A percentile compares a stretch with the other conserved stretches of the same genome.
phyloP scores from a whole-genome alignment of 2,797 vertebrate genomes.

The Ibycter americanus region DNA sequence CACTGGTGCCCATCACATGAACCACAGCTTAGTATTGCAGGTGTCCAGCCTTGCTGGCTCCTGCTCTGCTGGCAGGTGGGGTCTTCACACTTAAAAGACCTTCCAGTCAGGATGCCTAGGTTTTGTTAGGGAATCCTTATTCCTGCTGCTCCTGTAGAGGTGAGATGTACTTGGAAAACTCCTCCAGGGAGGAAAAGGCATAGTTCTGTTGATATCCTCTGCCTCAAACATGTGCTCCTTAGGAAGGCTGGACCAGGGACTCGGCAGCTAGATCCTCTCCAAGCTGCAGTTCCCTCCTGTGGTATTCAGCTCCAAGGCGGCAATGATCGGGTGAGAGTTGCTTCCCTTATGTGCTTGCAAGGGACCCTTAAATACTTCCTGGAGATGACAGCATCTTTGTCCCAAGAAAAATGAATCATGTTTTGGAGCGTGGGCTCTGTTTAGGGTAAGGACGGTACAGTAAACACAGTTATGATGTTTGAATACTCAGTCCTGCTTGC shows the following conservation, averaged over 20 bases:
- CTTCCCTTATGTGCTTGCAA: background rate
- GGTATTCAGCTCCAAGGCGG: background rate
- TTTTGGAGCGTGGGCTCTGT: fast-evolving
- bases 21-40: too few relatives aligned
- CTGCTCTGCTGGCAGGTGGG: background rate
- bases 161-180: background rate
- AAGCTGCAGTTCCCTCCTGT: background rate
- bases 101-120: background rate
- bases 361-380: background rate
- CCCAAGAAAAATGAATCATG: fast-evolving
- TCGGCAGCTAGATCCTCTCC: background rate
- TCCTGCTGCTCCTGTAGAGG: background rate
- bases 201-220: background rate
- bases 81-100: background rate
- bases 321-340: fast-evolving
- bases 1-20: background rate
- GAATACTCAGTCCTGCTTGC: background rate
- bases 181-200: background rate
- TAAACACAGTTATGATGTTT: background rate
- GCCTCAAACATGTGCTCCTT: fast-evolving
- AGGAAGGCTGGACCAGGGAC: background rate
- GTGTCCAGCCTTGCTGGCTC: background rate
- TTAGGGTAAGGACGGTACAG: background rate
- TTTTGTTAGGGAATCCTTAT: too few relatives aligned
- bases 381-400: background rate